Conservation (phyloP, 2,113 vertebrate species). For the Semnornis frantzii region DNA sequence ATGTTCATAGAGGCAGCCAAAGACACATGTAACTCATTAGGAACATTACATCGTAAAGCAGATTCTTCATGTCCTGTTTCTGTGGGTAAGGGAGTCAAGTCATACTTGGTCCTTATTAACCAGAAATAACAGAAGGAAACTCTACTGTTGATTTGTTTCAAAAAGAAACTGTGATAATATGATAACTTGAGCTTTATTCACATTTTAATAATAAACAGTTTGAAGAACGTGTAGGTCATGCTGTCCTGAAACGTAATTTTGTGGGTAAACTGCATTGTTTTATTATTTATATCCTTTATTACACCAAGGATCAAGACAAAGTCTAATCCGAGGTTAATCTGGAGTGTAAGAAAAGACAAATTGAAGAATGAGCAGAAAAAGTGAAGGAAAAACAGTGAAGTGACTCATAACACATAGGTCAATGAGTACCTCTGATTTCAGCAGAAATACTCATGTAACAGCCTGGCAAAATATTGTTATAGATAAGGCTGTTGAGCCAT, state of each 20-base stretch:
- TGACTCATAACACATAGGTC: neutral
- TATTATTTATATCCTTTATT: neutral
- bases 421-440: neutral
- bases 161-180: neutral
- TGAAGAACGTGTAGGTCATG: neutral
- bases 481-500: neutral
- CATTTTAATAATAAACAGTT: neutral
- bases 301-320: neutral
- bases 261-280: neutral
- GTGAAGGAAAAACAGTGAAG: neutral
- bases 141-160: neutral
- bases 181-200: neutral
- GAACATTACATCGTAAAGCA: rapidly evolving
- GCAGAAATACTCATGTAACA: neutral
- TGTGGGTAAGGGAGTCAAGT: neutral
- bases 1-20: neutral
- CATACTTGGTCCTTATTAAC: neutral
- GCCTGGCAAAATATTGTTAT: neutral
- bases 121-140: constrained; percentile 9
- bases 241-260: neutral
- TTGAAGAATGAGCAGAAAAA: neutral
- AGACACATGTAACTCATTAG: neutral
- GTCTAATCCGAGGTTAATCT: neutral
- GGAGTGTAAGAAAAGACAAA: neutral
- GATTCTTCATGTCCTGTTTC: neutral